A percentile compares a stretch with the other conserved stretches of the same genome.
Conservation (phyloP, 2,888 invertebrate species). For the Flabesymbios commensalis region DNA sequence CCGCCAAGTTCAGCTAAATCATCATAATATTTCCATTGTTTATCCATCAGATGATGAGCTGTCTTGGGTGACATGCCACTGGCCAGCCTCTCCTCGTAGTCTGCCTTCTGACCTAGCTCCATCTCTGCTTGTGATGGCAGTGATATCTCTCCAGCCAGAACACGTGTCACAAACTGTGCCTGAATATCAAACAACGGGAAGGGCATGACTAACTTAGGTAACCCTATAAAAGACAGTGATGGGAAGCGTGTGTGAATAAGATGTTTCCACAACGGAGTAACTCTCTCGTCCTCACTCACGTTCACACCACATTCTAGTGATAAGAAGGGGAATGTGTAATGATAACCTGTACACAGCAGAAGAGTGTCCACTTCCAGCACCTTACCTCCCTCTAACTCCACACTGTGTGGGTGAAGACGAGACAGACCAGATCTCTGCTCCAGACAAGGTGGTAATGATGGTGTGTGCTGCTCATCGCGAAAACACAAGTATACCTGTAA, state of each 20-base stretch:
- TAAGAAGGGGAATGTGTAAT: constrained; percentile 79
- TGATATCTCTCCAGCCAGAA: constrained; percentile 68
- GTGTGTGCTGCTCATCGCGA: constrained; percentile 1
- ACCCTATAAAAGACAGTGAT: constrained; percentile 79
- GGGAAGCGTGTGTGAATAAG: constrained; percentile 80
- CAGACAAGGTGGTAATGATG: constrained; percentile 24
- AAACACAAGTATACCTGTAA: constrained; percentile 29
- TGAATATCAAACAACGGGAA: constrained; percentile 84
- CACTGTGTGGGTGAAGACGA: not conserved
- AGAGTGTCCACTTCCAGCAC: constrained; percentile 70
- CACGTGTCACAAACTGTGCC: constrained; percentile 71
- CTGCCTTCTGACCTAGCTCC: constrained; percentile 70
- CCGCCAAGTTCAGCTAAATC: constrained; percentile 71
- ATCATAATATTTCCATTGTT: constrained; percentile 73
- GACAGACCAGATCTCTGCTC: constrained; percentile 14
- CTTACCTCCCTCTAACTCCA: constrained; percentile 67
- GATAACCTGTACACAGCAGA: constrained; percentile 78
- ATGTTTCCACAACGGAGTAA: constrained; percentile 85
- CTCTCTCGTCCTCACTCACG: constrained; percentile 76
- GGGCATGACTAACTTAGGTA: constrained; percentile 81
- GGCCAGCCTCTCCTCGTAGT: constrained; percentile 67
- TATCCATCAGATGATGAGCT: constrained; percentile 81
- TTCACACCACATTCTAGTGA: constrained; percentile 67
- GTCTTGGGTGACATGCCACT: constrained; percentile 73
- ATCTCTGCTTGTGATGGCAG: constrained; percentile 71